Evolutionary conservation across 1,140 invertebrate genomes (phyloP), one percentile per base, ranked within the genome.

Genomic region (Batillaria attramentaria): DNA sequence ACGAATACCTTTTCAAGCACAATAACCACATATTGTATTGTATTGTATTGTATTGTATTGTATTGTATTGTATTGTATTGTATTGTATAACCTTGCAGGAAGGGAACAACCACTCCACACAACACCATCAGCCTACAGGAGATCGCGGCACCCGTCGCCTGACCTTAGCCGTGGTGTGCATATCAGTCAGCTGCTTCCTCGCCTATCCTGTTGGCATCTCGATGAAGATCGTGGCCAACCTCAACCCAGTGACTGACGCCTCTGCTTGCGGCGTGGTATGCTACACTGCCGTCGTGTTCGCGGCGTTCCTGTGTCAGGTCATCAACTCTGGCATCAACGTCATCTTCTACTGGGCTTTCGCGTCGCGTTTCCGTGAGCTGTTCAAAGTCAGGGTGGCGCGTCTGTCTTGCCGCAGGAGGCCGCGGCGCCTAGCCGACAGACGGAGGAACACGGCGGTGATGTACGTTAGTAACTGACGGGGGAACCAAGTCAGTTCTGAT

Each of bases 331-430:
- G 57, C 6, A 24, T 60, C 6, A 60, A 60, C 57, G 57, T 60
- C 6, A 4, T 60, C 57, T 60, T 60, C 57, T 60, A 60, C 57
- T 60, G 57, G 57, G 57, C 57, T 28, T 60, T 60, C 57, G 24
- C 31, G 8, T 60, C 57, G 20, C 8, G 57, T 5, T 60, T 60
- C 57, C 57, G 57, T 20, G 57, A 60, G 57, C 57, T 60, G 57
- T 28, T 60, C 20, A 28, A 20, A 6, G 5, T 13, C 57, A 8
- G 57, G 57, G 8, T 60, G 24, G 20, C 57, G 57, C 24, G 57
- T n/a, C n/a, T n/a, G n/a, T n/a, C n/a, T n/a, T n/a, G n/a, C n/a
- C n/a, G n/a, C n/a, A n/a, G n/a, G n/a, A n/a, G n/a, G n/a, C n/a
- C n/a, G n/a, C n/a, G n/a, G n/a, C n/a, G n/a, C n/a, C n/a, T n/a